Conservation (phyloP, 2,888 invertebrate genomes). For the Hoplodrina ambigua region DNA sequence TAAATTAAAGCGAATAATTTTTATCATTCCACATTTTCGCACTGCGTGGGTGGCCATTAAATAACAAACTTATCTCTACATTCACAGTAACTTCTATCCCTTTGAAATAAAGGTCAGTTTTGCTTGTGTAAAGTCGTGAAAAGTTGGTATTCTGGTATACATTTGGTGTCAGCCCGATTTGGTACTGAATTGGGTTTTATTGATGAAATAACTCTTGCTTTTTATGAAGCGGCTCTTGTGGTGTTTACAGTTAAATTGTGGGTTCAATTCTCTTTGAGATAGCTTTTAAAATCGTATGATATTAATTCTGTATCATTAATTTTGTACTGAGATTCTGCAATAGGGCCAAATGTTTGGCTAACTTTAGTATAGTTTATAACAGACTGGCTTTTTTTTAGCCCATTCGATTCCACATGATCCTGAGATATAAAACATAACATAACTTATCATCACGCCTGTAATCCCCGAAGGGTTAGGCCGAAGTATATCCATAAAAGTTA, state of each 20-base stretch:
- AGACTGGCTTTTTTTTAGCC: too few relatives aligned
- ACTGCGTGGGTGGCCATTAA: constrained; percentile 80
- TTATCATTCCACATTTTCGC: constrained; percentile 20
- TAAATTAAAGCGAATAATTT: constrained; percentile 44
- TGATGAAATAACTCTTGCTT: constrained; percentile 30
- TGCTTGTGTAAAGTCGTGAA: constrained; percentile 24
- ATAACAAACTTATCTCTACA: constrained; percentile 42
- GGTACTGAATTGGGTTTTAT: constrained; percentile 50
- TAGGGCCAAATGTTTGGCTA: not conserved
- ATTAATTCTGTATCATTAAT: constrained; percentile 7
- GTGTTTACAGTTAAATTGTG: constrained; percentile 16
- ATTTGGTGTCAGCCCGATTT: constrained; percentile 54
- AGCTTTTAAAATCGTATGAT: constrained; percentile 4
- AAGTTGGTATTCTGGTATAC: constrained; percentile 45
- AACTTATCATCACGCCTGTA: too few relatives aligned
- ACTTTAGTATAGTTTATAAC: too few relatives aligned
- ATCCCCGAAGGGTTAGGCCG: too few relatives aligned
- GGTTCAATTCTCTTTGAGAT: constrained; percentile 1
- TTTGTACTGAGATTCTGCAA: not conserved
- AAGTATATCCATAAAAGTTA: too few relatives aligned
- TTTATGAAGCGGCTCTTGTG: constrained; percentile 48
- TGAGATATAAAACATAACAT: too few relatives aligned
- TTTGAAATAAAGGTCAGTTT: constrained; percentile 51
- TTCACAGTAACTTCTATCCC: not conserved
- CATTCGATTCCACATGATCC: too few relatives aligned